A percentile compares a stretch with the other conserved stretches of the same genome.
Conservation (phyloP, 2,797 vertebrate genomes). For the Cebuella pygmaea region DNA sequence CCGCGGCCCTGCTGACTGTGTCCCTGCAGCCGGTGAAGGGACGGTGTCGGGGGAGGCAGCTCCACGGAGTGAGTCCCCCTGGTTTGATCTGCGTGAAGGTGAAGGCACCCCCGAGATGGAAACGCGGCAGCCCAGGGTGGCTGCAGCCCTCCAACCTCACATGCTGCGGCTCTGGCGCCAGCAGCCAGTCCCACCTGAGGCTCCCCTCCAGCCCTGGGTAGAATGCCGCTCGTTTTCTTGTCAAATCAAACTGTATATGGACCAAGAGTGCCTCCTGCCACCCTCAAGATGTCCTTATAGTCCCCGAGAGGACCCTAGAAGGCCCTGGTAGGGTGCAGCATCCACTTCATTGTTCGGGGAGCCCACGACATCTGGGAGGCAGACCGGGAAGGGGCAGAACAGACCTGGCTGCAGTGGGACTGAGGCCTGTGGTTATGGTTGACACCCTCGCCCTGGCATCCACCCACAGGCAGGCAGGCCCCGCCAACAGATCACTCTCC, state of each 20-base stretch:
- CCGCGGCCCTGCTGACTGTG: rapidly evolving
- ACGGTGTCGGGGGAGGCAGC: neutral
- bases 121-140: neutral
- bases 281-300: neutral
- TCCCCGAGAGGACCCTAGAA: neutral
- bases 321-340: neutral
- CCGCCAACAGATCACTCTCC: neutral
- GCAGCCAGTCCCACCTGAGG: neutral
- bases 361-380: neutral
- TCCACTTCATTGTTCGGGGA: rapidly evolving
- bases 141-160: neutral
- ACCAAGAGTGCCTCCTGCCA: too few relatives aligned
- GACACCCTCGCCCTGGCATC: neutral
- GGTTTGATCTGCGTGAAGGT: neutral
- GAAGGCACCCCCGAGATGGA: neutral
- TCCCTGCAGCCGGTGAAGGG: neutral
- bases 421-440: neutral
- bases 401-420: neutral
- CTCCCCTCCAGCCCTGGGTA: neutral
- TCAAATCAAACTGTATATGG: neutral
- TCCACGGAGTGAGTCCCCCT: neutral
- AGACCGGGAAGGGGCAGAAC: neutral
- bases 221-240: neutral
- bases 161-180: neutral
- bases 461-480: neutral